Evolutionary conservation across 2,888 invertebrate species (phyloP), one percentile per base, ranked within the genome.

Genomic region (Scelioninae gen. 1): DNA sequence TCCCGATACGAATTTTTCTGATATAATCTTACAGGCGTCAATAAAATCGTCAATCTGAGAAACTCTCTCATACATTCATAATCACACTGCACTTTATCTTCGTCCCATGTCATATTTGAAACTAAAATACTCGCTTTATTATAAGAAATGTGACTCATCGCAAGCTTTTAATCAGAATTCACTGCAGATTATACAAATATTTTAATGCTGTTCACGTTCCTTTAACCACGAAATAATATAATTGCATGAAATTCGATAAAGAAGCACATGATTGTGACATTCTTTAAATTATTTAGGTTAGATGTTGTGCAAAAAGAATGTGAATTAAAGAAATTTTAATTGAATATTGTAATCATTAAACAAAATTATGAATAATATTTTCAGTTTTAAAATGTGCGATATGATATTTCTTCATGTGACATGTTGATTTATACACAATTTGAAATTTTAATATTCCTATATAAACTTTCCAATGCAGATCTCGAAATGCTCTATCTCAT

Each of bases 81-180:
- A 34, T 34, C 34, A 34, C 34, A 8, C 34, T 34, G 34, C 23
- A n/a, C n/a, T 29, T 29, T 51, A 23, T 29, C 11, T 49, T 23
- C 49, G 11, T 49, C 29, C 16, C 29, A 11, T 53, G 53, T 53
- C 53, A 53, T 3, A 10, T 10, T 53, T 11, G n/a, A 31, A 31
- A n/a, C n/a, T 11, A 53, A 53, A 53, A 31, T 53, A 53, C 15
- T 2, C 53, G n/a, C n/a, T 31, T 53, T n/a, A 31, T 53, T n/a
- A 53, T 31, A 53, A 53, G 53, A 53, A 15, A n/a, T 31, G 53
- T 53, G 53, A 53, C 5, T 53, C 53, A 53, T 7, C 49, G 29
- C 10, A n/a, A n/a, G n/a, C n/a, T n/a, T 31, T 53, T 5, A 53
- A 31, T 53, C 53, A 11, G 31, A 31, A 53, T 11, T 53, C 31